A percentile compares a stretch with the other conserved stretches of the same genome.
These are phyloP conservation scores for Myotis lucifugus DNA, from an alignment of 2,113 vertebrate species.

Conservation along the genomic window DNA sequence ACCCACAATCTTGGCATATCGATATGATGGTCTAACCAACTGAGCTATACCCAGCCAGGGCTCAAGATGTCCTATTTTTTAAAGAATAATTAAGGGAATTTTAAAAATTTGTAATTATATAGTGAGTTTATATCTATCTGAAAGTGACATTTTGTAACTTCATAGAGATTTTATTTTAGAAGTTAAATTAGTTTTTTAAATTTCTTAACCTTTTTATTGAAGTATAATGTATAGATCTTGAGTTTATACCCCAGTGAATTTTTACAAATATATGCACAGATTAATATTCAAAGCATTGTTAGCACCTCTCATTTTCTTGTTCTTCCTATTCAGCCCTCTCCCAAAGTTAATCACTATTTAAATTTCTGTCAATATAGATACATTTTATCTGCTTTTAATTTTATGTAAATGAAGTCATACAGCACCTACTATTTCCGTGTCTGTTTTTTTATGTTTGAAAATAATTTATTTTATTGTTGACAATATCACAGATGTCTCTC, in stretches of 20 bases:
- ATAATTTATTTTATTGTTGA: too few species aligned
- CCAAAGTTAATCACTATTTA: neutral
- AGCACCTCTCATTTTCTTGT: neutral
- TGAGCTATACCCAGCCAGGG: too few species aligned
- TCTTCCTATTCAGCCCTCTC: neutral
- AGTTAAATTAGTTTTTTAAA: neutral
- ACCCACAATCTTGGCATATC: too few species aligned
- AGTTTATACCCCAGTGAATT: neutral
- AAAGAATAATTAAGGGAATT: neutral
- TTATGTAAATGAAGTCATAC: neutral
- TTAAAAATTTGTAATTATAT: neutral
- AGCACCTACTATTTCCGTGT: neutral
- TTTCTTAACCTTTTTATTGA: constrained; percentile 15
- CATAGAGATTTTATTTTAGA: neutral
- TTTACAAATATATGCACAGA: neutral
- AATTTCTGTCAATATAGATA: neutral
- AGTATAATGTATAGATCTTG: neutral
- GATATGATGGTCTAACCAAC: too few species aligned
- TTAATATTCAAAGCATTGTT: neutral
- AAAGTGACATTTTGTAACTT: neutral
- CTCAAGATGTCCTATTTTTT: neutral
- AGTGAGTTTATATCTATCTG: neutral
- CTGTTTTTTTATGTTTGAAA: neutral
- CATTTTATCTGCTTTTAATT: constrained; percentile 15
- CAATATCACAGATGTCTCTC: too few species aligned